Evolutionary conservation across 2,888 invertebrate species (phyloP).

Genomic region (Platypus cylindrus): DNA sequence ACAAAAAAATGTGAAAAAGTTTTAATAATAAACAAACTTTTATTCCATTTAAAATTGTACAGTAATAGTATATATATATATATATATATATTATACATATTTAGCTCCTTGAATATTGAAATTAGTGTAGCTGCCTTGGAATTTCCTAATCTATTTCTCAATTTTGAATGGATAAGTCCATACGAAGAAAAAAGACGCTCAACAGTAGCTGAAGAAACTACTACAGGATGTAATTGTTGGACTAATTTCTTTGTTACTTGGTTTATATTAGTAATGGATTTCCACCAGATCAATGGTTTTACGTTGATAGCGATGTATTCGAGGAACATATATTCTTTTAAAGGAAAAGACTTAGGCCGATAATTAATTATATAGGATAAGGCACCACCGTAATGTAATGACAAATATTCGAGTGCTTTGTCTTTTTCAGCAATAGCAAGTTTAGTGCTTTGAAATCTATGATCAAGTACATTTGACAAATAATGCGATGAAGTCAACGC

Average conservation of each 20-base stretch:
- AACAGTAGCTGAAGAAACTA: slow-evolving; percentile 5
- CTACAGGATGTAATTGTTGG: slow-evolving; percentile 2
- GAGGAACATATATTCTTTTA: slow-evolving; percentile 5
- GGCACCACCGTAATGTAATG: slow-evolving; percentile 1
- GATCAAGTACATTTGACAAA: slow-evolving; percentile 5
- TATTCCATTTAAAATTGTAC: too few species aligned
- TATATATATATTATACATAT: too few species aligned
- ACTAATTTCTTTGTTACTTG: slow-evolving; percentile 1
- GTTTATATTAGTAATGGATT: slow-evolving; percentile 6
- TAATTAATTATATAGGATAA: slow-evolving; percentile 5
- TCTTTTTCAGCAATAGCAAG: slow-evolving; percentile 1
- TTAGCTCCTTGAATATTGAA: slow-evolving; percentile 7
- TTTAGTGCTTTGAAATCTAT: slow-evolving; percentile 1
- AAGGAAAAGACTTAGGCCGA: slow-evolving; percentile 1
- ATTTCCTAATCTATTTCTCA: too few species aligned
- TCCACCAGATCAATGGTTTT: slow-evolving; percentile 7
- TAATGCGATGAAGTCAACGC: slow-evolving; percentile 4
- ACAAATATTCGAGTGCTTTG: background rate
- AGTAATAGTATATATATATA: too few species aligned
- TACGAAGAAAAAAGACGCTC: slow-evolving; percentile 8
- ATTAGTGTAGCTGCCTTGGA: slow-evolving; percentile 4
- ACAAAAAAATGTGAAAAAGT: too few species aligned
- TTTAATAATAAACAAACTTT: too few species aligned
- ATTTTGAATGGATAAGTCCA: slow-evolving; percentile 7
- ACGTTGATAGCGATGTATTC: slow-evolving; percentile 6